phyloP scores from a whole-genome alignment of 2,113 vertebrate species.

The Nannospalax galili region DNA sequence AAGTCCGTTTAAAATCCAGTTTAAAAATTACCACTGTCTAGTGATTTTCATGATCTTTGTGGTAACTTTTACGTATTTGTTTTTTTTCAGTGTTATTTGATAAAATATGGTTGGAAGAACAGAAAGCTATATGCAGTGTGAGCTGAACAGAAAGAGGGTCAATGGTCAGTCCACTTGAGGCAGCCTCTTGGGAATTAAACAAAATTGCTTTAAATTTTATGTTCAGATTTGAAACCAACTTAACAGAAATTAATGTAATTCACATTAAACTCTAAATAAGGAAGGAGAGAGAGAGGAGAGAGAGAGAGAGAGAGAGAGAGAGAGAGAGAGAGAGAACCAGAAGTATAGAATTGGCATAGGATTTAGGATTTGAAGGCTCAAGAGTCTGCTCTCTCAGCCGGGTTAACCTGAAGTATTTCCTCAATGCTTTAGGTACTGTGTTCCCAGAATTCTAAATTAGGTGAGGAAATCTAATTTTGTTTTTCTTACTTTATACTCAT shows the following conservation, averaged over 20 bases:
- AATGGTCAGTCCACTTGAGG: too few relatives aligned
- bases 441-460: not conserved
- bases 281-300: not conserved
- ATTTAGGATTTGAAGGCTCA: not conserved
- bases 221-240: too few relatives aligned
- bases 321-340: not conserved
- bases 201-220: too few relatives aligned
- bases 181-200: too few relatives aligned
- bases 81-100: conserved; percentile 33
- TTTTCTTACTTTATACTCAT: conserved; percentile 39
- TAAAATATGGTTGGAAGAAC: not conserved
- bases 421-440: not conserved
- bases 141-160: too few relatives aligned
- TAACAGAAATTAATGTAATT: too few relatives aligned
- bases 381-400: not conserved
- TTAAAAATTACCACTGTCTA: too few relatives aligned
- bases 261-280: too few relatives aligned
- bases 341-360: not conserved
- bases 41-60: not conserved
- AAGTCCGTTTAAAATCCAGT: too few relatives aligned
- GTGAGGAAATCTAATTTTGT: not conserved
- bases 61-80: conserved; percentile 16
- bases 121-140: not conserved
- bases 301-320: not conserved
- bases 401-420: not conserved